Base-by-base conservation (phyloP, 2,888 invertebrate species). In the Mesorhabditis belari region DNA sequence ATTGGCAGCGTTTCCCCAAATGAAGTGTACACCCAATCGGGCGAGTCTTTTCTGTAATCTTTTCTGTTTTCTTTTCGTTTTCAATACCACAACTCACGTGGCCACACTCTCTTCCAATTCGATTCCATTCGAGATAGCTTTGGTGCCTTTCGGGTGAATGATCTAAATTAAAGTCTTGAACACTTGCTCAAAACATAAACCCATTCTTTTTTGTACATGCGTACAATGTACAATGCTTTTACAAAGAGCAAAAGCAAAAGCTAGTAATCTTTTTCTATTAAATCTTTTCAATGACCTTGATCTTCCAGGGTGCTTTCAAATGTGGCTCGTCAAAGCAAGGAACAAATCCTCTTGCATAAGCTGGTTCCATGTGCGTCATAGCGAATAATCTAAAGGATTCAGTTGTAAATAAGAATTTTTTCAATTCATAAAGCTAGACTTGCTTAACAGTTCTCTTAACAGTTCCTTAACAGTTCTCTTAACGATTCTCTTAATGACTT, bases 1-100 rank as follows among this genome's bases (percentile, higher is more conserved):
- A 92, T 92, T 81, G 74, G 75, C 3, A 82, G 81, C 23, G 81
- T 81, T 25, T 67, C 65, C 50, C 80, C 72, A 64, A 73, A 79
- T 3, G 85, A 83, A 77, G 90, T 89, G 85, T n/a, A 9, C 12
- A 9, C 19, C 5, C 49, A 21, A 21, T 50, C 51, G n/a, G 12
- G 12, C n/a, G 44, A 35, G n/a, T 35, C 44, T n/a, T 9, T 9
- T 35, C 44, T 35, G 44, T 9, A 35, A 35, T 35, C 12, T 35
- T n/a, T n/a, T n/a, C n/a, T n/a, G n/a, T n/a, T n/a, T n/a, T n/a
- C n/a, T n/a, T n/a, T n/a, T n/a, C n/a, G n/a, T n/a, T n/a, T n/a
- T n/a, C n/a, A n/a, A n/a, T n/a, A n/a, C n/a, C n/a, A n/a, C 12
- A 35, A 35, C 44, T 35, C n/a, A 35, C 44, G n/a, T n/a, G 2